Percentiles rank a stretch among this genome's conserved stretches.
These are phyloP conservation scores for Pangasius sanitwongsei DNA, from an alignment of 2,797 vertebrate genomes.

Conservation along the genomic window DNA sequence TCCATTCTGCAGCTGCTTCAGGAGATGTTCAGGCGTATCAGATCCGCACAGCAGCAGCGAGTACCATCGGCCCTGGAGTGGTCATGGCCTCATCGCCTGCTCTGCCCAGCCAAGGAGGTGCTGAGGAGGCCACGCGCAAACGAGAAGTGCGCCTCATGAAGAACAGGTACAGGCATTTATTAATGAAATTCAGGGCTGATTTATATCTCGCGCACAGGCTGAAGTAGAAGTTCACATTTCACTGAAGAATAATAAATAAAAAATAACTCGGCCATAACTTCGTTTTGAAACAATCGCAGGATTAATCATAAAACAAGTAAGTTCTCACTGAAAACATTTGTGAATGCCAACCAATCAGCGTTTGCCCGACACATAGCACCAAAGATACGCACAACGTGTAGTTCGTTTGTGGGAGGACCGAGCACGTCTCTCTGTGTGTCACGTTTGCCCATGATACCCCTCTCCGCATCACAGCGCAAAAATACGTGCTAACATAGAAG, in stretches of 20 bases:
- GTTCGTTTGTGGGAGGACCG: too few species aligned
- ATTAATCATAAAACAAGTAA: not conserved
- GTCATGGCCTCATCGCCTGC: conserved; percentile 96
- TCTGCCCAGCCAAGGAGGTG: conserved; percentile 83
- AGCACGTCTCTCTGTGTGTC: not conserved
- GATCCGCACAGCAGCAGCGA: conserved; percentile 93
- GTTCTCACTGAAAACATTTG: not conserved
- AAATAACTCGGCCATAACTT: not conserved
- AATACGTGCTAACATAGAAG: not conserved
- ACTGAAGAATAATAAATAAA: not conserved
- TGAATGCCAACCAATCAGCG: not conserved
- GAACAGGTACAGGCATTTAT: conserved; percentile 83
- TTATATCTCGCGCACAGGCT: not conserved
- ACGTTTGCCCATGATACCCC: not conserved
- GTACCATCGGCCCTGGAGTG: conserved; percentile 90
- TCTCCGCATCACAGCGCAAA: not conserved
- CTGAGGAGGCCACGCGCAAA: conserved; percentile 94
- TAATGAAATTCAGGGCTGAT: not conserved
- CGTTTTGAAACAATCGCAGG: not conserved
- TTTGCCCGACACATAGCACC: not conserved
- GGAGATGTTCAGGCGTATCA: conserved; percentile 98
- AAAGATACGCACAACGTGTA: not conserved
- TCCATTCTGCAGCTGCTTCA: conserved; percentile 83
- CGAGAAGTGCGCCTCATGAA: conserved; percentile 98
- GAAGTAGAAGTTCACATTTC: not conserved